phyloP scores from a whole-genome alignment of 2,888 invertebrate species.

The Drosophila incognita region DNA sequence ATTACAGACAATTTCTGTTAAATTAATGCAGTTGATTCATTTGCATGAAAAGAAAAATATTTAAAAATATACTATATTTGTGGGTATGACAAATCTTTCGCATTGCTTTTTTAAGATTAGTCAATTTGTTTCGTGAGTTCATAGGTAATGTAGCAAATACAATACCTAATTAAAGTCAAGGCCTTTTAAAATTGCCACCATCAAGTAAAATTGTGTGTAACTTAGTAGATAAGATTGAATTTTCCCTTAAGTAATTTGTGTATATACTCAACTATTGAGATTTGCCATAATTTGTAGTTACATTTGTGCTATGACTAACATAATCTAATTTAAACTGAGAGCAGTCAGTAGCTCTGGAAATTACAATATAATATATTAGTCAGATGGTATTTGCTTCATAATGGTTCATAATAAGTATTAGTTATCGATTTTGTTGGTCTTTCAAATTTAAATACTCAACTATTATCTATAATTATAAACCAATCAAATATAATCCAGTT shows the following conservation, averaged over 20 bases:
- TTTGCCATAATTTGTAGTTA: neutral
- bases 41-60: constrained; percentile 1
- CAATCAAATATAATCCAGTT: neutral
- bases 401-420: neutral
- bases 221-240: neutral
- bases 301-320: neutral
- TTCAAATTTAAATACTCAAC: neutral
- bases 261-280: neutral
- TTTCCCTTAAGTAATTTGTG: constrained; percentile 1
- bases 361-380: neutral
- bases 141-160: constrained; percentile 12
- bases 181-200: constrained; percentile 3
- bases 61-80: neutral
- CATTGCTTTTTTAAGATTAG: constrained; percentile 29
- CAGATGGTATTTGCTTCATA: neutral
- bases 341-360: neutral
- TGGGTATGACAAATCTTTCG: constrained; percentile 32
- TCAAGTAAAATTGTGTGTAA: neutral
- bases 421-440: neutral
- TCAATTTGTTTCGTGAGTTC: constrained; percentile 29
- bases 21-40: constrained; percentile 38
- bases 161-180: constrained; percentile 35
- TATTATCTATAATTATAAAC: constrained; percentile 6
- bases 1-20: constrained; percentile 38
- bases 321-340: neutral